These are phyloP conservation scores for Synanthedon formicaeformis DNA, from an alignment of 2,888 invertebrate species.

Conservation along the genomic window DNA sequence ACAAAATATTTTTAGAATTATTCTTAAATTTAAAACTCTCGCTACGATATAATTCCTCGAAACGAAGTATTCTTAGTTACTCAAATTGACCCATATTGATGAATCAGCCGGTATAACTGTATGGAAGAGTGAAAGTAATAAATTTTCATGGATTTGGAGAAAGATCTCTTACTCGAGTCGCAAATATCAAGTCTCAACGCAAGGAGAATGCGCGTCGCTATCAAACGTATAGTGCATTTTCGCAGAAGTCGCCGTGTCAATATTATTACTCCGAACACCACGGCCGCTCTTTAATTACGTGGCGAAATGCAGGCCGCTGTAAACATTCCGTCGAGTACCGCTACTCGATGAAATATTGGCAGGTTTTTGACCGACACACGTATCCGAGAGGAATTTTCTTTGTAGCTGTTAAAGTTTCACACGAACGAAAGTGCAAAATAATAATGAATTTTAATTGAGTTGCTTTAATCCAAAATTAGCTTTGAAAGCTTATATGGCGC, in stretches of 20 bases:
- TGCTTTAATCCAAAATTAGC: constrained; percentile 5
- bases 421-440: constrained; percentile 6
- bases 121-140: constrained; percentile 7
- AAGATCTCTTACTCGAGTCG: neutral
- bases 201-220: neutral
- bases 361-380: constrained; percentile 27
- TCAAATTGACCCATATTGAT: no score
- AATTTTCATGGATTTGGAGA: constrained; percentile 6
- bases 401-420: constrained; percentile 21
- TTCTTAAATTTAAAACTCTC: no score
- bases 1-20: no score
- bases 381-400: constrained; percentile 24
- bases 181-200: neutral
- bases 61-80: no score
- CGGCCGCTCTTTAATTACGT: constrained; percentile 19
- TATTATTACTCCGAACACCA: constrained; percentile 34
- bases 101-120: constrained; percentile 3
- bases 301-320: constrained; percentile 23
- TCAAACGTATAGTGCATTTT: constrained; percentile 26
- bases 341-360: constrained; percentile 33
- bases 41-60: no score
- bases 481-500: constrained; percentile 5
- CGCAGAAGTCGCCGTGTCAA: constrained; percentile 43
- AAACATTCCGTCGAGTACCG: constrained; percentile 33
- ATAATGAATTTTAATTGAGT: neutral